Evolutionary conservation across 2,113 vertebrate species (phyloP).

Genomic region (Lamprotornis superbus): DNA sequence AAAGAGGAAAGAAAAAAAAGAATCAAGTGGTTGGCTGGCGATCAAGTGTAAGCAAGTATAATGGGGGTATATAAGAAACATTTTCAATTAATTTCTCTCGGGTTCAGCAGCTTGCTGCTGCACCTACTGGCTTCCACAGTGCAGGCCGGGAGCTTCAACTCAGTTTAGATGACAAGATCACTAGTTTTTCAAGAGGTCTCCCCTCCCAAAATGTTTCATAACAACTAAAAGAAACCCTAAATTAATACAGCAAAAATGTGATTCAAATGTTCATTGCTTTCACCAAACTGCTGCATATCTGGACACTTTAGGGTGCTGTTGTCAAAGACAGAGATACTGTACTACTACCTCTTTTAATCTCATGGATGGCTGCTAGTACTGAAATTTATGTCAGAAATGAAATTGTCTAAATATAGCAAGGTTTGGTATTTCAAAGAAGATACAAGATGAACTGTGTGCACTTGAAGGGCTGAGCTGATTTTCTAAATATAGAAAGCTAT

Average conservation of each 20-base stretch:
- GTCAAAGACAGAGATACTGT: neutral
- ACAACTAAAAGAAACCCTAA: neutral
- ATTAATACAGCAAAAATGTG: neutral
- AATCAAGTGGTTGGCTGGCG: neutral
- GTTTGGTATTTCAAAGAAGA: neutral
- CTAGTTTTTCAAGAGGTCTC: neutral
- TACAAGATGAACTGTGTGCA: neutral
- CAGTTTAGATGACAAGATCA: neutral
- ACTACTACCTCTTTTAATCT: neutral
- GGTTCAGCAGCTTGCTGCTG: neutral
- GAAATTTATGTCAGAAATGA: neutral
- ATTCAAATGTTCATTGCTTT: neutral
- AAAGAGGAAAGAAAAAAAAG: neutral
- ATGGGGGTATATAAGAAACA: neutral
- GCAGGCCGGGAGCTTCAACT: neutral
- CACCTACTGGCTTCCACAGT: neutral
- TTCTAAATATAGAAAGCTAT: slow-evolving; percentile 3
- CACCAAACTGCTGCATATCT: neutral
- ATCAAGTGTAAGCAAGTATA: neutral
- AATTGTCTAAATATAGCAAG: slow-evolving; percentile 11
- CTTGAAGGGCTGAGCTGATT: neutral
- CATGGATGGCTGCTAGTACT: neutral
- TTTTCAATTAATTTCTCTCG: neutral
- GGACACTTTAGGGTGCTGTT: neutral
- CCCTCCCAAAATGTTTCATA: neutral